A percentile compares a stretch with the other conserved stretches of the same genome.
Conservation (phyloP, 2,113 vertebrate genomes). For the Nestor notabilis region DNA sequence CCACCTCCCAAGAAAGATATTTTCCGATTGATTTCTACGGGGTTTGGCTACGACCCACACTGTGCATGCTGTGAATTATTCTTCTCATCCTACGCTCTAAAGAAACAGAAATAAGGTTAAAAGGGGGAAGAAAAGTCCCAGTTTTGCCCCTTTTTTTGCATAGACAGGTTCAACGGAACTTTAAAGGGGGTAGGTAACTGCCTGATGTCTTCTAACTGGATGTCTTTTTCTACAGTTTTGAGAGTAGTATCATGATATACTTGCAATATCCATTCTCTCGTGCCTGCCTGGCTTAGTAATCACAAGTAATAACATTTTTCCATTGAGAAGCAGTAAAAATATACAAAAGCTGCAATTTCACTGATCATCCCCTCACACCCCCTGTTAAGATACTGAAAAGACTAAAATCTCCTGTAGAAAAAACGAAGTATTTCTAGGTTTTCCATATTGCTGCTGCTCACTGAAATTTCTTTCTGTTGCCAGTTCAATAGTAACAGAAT, state of each 20-base stretch:
- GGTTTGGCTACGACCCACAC: background rate
- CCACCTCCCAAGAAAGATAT: background rate
- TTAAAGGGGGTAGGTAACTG: background rate
- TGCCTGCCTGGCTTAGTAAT: background rate
- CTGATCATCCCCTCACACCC: background rate
- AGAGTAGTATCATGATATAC: background rate
- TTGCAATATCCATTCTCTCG: background rate
- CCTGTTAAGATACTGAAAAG: background rate
- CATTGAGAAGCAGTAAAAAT: background rate
- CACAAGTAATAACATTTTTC: background rate
- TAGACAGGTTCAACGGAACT: background rate
- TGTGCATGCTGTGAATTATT: background rate
- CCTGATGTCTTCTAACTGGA: background rate
- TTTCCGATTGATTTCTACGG: background rate
- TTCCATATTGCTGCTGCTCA: background rate
- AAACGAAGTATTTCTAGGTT: background rate
- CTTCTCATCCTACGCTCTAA: background rate
- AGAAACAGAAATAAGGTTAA: background rate
- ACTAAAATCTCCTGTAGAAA: background rate
- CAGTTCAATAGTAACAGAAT: conserved; percentile 2
- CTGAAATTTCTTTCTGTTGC: background rate
- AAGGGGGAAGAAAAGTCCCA: background rate
- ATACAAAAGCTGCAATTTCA: background rate
- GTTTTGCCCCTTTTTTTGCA: background rate
- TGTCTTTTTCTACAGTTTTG: background rate